Base-by-base conservation (phyloP, 2,113 vertebrate genomes). In the Strix aluco region DNA sequence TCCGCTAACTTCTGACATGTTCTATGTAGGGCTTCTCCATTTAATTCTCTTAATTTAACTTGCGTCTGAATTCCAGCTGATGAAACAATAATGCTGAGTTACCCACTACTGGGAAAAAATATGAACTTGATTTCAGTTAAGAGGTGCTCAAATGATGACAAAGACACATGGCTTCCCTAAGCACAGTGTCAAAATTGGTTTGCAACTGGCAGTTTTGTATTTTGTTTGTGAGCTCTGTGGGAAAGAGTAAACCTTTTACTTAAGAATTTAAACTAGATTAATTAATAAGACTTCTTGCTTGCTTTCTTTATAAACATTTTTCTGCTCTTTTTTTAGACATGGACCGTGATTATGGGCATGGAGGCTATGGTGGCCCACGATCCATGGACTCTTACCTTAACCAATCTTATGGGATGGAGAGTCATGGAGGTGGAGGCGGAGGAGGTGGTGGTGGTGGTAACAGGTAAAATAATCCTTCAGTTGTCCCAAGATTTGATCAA, bases 261-360 rank as follows among this genome's bases (percentile, higher is more conserved):
- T 95, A 93, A 70, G 62, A 91, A 32, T 92, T 92, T 92, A 58
- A 93, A 18, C 7, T 97, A 92, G 70, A 62, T 69, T 80, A 62
- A 27, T 88, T 94, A 67, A 22, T 90, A 58, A 87, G 83, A 55
- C 79, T 88, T 67, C 40, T 91, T 75, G 62, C 77, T 95, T 96
- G 78, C 96, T 93, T 97, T 94, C 91, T 97, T 97, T 88, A 89
- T 96, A 95, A 96, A 97, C 94, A 94, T 97, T 97, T 97, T 95
- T 97, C 97, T 97, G 96, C 97, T 96, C 97, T 98, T 77, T 98
- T 98, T 97, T 95, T 97, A 98, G 98, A 97, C 94, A 98, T 98
- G 98, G 98, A 98, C 92, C 98, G 98, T 97, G 98, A 98, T 95
- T 98, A 98, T 97, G 98, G 98, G 90, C 98, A 98, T 97, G 98